A percentile compares a stretch with the other conserved stretches of the same genome.
Evolutionary conservation across 2,888 invertebrate species (phyloP).

Genomic region (Corythucha ciliata): DNA sequence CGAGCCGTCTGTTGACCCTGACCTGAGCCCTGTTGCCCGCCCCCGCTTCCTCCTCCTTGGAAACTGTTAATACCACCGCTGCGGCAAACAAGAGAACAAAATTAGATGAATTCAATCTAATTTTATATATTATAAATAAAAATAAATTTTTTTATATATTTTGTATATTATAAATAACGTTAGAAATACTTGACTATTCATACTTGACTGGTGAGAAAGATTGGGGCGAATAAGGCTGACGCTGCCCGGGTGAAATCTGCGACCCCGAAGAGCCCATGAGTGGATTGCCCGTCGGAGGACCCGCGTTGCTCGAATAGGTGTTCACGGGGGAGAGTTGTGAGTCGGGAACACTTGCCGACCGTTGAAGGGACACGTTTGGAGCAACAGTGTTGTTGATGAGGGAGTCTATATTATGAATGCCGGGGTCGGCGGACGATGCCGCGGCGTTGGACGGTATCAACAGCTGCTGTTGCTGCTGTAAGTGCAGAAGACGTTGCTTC

Average conservation of each 20-base stretch:
- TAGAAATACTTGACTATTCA: slow-evolving; percentile 30
- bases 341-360: slow-evolving; percentile 46
- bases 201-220: slow-evolving; percentile 40
- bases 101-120: not conserved
- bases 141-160: too few relatives aligned
- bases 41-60: slow-evolving; percentile 24
- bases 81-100: not conserved
- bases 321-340: slow-evolving; percentile 53
- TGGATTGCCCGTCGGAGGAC: slow-evolving; percentile 31
- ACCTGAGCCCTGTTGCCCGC: slow-evolving; percentile 11
- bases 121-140: not conserved
- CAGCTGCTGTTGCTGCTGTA: slow-evolving; percentile 68
- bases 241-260: slow-evolving; percentile 39
- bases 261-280: slow-evolving; percentile 40
- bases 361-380: slow-evolving; percentile 76
- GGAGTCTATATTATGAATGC: slow-evolving; percentile 66
- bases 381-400: slow-evolving; percentile 77
- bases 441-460: slow-evolving; percentile 68
- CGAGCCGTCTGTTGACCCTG: slow-evolving; percentile 43
- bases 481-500: slow-evolving; percentile 58
- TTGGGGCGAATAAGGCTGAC: slow-evolving; percentile 43
- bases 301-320: slow-evolving; percentile 39
- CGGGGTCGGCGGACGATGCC: slow-evolving; percentile 47
- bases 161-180: not conserved
- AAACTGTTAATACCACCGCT: slow-evolving; percentile 30